A percentile compares a stretch with the other conserved stretches of the same genome.
Evolutionary conservation across 2,888 invertebrate species (phyloP).

Genomic region (Troglohyphantes excavatus): DNA sequence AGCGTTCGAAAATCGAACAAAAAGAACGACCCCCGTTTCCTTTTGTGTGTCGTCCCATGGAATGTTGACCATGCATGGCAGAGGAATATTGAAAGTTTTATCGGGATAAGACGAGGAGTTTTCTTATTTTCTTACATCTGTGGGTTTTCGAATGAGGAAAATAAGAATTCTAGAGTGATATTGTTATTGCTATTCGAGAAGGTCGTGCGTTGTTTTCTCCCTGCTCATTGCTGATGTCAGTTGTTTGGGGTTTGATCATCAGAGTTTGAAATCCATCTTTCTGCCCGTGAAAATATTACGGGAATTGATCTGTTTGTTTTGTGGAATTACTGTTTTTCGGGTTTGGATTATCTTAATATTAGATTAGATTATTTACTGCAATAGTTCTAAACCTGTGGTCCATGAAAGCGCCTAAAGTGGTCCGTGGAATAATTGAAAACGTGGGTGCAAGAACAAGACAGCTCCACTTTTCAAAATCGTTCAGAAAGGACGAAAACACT

Average conservation of each 20-base stretch:
- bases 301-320: too few relatives aligned
- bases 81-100: conserved; percentile 41
- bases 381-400: too few relatives aligned
- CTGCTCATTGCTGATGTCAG: neutral
- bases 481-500: too few relatives aligned
- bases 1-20: neutral
- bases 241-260: neutral
- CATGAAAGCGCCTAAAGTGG: too few relatives aligned
- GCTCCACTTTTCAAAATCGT: too few relatives aligned
- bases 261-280: neutral
- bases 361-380: too few relatives aligned
- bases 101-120: conserved; percentile 16
- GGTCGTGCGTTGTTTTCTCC: neutral
- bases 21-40: neutral
- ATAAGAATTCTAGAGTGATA: conserved; percentile 1
- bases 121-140: neutral
- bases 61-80: conserved; percentile 22
- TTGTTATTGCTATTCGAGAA: neutral
- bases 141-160: neutral
- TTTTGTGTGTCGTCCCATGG: neutral
- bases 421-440: too few relatives aligned
- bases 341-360: neutral
- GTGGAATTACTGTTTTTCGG: neutral
- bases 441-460: too few relatives aligned
- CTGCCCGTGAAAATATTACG: too few relatives aligned